Evolutionary conservation across 2,113 vertebrate genomes (phyloP).

Genomic region (Cygnus atratus): DNA sequence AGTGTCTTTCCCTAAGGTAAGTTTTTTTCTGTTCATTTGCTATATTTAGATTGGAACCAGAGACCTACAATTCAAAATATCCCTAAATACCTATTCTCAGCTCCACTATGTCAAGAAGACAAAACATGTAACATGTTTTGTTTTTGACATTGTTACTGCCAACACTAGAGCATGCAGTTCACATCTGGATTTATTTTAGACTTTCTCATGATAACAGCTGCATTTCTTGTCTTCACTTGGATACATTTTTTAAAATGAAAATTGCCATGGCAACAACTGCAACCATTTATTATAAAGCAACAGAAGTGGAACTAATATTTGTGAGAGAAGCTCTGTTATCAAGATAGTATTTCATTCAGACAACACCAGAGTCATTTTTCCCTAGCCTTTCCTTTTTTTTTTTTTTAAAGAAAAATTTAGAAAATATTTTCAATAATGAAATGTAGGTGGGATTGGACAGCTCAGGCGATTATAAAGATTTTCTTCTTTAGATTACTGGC

Average conservation of each 20-base stretch:
- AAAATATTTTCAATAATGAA: conserved; percentile 45
- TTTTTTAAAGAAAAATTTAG: not conserved
- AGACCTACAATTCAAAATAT: not conserved
- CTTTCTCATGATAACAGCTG: conserved; percentile 67
- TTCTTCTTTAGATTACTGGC: conserved; percentile 29
- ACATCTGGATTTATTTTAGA: conserved; percentile 63
- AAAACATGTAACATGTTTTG: not conserved
- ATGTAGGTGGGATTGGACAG: conserved; percentile 31
- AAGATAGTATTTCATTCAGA: conserved; percentile 49
- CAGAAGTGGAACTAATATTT: conserved; percentile 69
- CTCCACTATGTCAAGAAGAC: not conserved
- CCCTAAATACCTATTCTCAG: not conserved
- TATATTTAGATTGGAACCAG: conserved; percentile 1
- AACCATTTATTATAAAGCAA: conserved; percentile 73
- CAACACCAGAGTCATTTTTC: not conserved
- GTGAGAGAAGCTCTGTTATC: conserved; percentile 48
- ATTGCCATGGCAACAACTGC: conserved; percentile 75
- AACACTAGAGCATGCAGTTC: conserved; percentile 14
- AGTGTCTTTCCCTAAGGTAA: conserved; percentile 6
- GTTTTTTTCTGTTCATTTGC: not conserved
- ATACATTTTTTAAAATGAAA: conserved; percentile 72
- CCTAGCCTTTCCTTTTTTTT: conserved; percentile 15
- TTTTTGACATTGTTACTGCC: conserved; percentile 4
- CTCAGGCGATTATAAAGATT: conserved; percentile 24
- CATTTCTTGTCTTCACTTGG: conserved; percentile 66